phyloP scores from a whole-genome alignment of 2,797 vertebrate species.

The Periparus ater region DNA sequence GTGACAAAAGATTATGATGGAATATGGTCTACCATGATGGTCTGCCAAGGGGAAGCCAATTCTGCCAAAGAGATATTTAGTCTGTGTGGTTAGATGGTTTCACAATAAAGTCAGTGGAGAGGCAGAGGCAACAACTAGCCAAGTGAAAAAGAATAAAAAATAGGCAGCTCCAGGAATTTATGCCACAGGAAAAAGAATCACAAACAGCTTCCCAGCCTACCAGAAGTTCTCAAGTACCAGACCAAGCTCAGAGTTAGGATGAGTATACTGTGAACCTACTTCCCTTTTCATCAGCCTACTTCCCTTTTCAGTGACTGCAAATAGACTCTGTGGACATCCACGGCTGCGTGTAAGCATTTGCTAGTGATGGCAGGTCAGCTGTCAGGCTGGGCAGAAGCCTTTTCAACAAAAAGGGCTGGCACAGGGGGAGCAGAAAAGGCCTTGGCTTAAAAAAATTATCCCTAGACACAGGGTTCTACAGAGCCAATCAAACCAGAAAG shows the following conservation, averaged over 20 bases:
- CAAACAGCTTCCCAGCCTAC: neutral
- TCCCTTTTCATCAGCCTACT: neutral
- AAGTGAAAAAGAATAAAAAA: neutral
- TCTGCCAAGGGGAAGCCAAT: neutral
- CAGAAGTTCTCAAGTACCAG: neutral
- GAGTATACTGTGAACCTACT: neutral
- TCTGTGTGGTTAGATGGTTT: neutral
- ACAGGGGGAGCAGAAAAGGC: neutral
- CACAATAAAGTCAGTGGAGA: neutral
- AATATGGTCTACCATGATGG: neutral
- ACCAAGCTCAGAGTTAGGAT: neutral
- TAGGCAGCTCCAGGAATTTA: neutral
- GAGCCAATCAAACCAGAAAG: neutral
- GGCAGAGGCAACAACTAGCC: neutral
- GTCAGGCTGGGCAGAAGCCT: neutral
- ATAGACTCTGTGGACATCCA: neutral
- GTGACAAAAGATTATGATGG: neutral
- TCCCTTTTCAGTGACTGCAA: neutral
- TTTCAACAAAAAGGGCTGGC: neutral
- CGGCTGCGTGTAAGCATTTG: accelerated
- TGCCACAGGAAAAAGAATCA: neutral
- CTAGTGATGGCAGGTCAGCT: neutral
- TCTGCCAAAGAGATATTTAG: neutral
- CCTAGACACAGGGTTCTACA: neutral
- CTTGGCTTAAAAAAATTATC: neutral